These are phyloP conservation scores for Agelas oroides DNA, from an alignment of 37 sponge, comb jelly and placozoan genomes.

Conservation along the genomic window DNA sequence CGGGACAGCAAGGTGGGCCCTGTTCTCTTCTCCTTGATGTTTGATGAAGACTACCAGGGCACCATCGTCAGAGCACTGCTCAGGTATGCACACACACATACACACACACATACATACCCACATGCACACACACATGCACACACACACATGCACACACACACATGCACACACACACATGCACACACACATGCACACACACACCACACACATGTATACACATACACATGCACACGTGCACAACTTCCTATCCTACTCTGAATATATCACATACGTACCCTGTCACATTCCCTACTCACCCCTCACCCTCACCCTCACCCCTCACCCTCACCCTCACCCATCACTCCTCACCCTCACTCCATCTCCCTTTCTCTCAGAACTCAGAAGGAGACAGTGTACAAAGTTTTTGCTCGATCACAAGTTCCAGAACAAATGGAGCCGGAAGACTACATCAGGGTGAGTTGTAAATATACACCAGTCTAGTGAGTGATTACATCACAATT, in stretches of 20 bases:
- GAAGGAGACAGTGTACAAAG: slow-evolving; percentile 43
- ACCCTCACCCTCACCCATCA: background rate
- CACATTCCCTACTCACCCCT: no score
- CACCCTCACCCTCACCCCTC: background rate
- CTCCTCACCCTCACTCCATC: background rate
- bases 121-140: background rate
- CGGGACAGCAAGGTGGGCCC: slow-evolving; percentile 26
- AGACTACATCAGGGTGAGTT: slow-evolving; percentile 45
- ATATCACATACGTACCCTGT: no score
- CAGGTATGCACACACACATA: slow-evolving; percentile 15
- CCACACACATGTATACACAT: background rate
- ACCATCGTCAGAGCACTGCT: slow-evolving; percentile 23
- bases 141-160: no score
- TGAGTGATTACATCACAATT: no score
- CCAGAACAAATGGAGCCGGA: slow-evolving; percentile 24
- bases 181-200: no score
- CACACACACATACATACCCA: background rate
- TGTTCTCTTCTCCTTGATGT: slow-evolving; percentile 47
- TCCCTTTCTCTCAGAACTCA: slow-evolving; percentile 32
- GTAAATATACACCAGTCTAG: no score
- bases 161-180: no score
- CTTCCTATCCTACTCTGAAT: no score
- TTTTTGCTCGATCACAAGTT: slow-evolving; percentile 34
- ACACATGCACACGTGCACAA: no score
- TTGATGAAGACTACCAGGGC: slow-evolving; percentile 61